Evolutionary conservation across 2,113 vertebrate species (phyloP), one percentile per base, ranked within the genome.

Genomic region (Xenopus tropicalis): DNA sequence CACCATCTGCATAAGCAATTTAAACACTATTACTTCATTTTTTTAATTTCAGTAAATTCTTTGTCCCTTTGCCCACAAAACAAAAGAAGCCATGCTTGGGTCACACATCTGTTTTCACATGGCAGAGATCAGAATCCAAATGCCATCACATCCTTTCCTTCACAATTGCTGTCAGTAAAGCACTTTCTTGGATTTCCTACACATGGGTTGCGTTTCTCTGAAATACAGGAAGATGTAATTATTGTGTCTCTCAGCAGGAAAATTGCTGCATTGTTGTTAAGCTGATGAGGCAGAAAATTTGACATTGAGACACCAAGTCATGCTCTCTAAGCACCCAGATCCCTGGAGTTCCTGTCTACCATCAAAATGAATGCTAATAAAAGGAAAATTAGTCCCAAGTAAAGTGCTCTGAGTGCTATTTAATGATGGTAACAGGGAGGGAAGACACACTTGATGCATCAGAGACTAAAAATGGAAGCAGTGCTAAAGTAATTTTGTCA

Each of bases 21-120:
- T 37, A 9, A 37, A 37, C 10, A 6, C 10, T 37, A 37, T 37
- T 9, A 37, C 1, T 37, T 37, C 29, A 3, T 9, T 37, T 71
- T 51, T 62, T 61, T 16, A 16, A 25, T 51, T 62, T 42, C 25
- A 85, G 81, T 67, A 79, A 88, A 80, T 77, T 83, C 69, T 80
- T 81, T 86, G 78, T 58, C 58, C 21, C 84, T 87, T 82, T 59
- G 79, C 59, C 61, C 69, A 22, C 64, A 69, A 61, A 77, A 86
- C 78, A 82, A 82, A 85, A 68, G 68, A 65, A 82, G 78, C 78
- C 52, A 65, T 37, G 74, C 78, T 70, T 80, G 69, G 66, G 77
- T 80, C 70, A 61, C 43, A 37, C 61, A 78, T 78, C 61, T 82
- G 64, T 54, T 82, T 80, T 79, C 61, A 61, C 8, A 62, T 78